Percentiles rank a stretch among this genome's conserved stretches.
Conservation (phyloP, 2,888 invertebrate species). For the Malthinus seriepunctatus region DNA sequence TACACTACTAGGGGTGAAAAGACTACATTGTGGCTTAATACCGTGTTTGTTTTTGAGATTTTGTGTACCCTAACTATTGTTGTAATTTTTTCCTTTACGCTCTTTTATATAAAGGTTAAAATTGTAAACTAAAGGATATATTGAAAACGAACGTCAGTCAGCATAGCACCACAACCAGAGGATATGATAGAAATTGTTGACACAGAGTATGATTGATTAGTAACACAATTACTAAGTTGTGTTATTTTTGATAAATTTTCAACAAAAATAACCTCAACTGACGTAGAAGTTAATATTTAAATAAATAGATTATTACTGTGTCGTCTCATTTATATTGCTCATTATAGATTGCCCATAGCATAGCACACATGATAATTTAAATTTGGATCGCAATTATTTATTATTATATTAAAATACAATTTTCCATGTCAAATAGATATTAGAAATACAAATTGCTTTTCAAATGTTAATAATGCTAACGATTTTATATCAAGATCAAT, state of each 20-base stretch:
- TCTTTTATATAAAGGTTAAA: conserved; percentile 24
- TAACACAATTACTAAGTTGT: conserved; percentile 43
- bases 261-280: not conserved
- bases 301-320: too few relatives aligned
- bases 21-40: conserved; percentile 45
- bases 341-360: too few relatives aligned
- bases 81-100: conserved; percentile 29
- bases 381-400: too few relatives aligned
- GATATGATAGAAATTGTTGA: conserved; percentile 44
- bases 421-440: too few relatives aligned
- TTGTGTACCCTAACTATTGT: conserved; percentile 45
- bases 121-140: conserved; percentile 12
- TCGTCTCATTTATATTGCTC: too few relatives aligned
- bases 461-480: too few relatives aligned
- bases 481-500: too few relatives aligned
- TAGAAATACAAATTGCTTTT: too few relatives aligned
- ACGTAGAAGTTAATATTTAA: too few relatives aligned
- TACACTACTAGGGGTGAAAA: conserved; percentile 36
- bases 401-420: too few relatives aligned
- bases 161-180: conserved; percentile 33
- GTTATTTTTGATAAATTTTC: conserved; percentile 6
- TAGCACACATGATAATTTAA: too few relatives aligned
- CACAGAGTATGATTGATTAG: conserved; percentile 50
- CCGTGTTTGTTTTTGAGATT: conserved; percentile 52
- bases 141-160: conserved; percentile 38